Evolutionary conservation across 2,797 vertebrate genomes (phyloP).

Genomic region (Pempheris klunzingeri): DNA sequence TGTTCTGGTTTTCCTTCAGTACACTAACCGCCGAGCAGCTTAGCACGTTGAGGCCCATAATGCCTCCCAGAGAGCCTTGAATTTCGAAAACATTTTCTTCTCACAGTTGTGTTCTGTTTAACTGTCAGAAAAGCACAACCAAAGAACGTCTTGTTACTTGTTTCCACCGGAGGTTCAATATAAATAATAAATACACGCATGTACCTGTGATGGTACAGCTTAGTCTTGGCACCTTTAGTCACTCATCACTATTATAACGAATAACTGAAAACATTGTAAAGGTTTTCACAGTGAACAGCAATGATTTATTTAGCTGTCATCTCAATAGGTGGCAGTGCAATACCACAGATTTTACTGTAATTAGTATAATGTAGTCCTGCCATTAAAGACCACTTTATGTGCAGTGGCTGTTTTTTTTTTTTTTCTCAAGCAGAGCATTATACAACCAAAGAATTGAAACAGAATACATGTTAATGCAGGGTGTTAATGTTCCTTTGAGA

Average conservation of each 20-base stretch:
- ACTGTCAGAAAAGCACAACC: constrained; percentile 9
- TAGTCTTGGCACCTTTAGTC: not conserved
- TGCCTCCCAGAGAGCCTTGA: not conserved
- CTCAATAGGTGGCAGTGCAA: constrained; percentile 78
- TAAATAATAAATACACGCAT: not conserved
- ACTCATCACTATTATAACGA: not conserved
- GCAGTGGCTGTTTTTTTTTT: constrained; percentile 31
- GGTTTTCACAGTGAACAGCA: not conserved
- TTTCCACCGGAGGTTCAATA: too few species aligned
- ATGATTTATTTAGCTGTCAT: constrained; percentile 15
- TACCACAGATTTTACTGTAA: constrained; percentile 49
- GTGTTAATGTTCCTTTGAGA: constrained; percentile 29
- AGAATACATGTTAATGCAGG: constrained; percentile 24
- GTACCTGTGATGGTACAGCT: not conserved
- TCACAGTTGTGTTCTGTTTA: not conserved
- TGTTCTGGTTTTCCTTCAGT: constrained; percentile 1
- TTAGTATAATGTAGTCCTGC: constrained; percentile 1
- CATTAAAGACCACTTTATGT: constrained; percentile 38
- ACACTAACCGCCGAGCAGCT: not conserved
- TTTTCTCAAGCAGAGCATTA: constrained; percentile 23
- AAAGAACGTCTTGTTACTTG: constrained; percentile 19
- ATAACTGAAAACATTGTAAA: not conserved
- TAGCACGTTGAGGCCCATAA: not conserved
- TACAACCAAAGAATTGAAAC: constrained; percentile 17
- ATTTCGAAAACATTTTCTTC: not conserved